Conservation (phyloP, 2,113 vertebrate species). For the Castor canadensis region DNA sequence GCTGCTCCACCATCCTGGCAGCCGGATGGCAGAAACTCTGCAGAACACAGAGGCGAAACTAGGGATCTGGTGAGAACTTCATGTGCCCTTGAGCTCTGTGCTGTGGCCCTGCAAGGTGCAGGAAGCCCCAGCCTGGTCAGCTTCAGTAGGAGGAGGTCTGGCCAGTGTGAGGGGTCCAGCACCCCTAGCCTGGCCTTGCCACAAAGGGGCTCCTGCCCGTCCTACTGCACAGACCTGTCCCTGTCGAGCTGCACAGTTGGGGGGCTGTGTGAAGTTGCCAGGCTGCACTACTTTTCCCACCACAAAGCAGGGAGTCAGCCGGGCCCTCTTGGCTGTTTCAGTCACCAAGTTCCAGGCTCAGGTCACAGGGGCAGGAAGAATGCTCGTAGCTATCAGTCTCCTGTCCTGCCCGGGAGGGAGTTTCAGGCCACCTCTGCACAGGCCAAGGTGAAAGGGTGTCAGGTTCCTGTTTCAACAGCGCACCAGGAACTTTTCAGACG, state of each 20-base stretch:
- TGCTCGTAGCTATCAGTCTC: not conserved
- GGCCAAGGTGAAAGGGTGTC: conserved; percentile 1
- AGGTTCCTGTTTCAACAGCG: not conserved
- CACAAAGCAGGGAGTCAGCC: conserved; percentile 40
- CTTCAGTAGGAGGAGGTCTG: not conserved
- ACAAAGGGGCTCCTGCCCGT: not conserved
- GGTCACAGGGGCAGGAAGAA: not conserved
- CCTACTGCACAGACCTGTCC: not conserved
- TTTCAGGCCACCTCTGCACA: not conserved
- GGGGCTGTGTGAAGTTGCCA: not conserved
- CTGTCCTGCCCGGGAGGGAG: not conserved
- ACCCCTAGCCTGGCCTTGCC: rapidly evolving
- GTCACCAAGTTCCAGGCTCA: not conserved
- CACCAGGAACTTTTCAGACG: not conserved
- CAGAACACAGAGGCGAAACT: not conserved
- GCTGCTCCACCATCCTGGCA: no score
- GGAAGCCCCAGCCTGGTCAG: not conserved
- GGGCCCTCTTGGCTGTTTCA: not conserved
- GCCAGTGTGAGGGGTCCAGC: not conserved
- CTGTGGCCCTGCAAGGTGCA: not conserved
- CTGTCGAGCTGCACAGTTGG: not conserved
- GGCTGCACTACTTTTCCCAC: not conserved
- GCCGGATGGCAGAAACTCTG: not conserved
- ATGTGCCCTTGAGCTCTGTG: rapidly evolving
- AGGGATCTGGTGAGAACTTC: not conserved